Percentiles rank a stretch among this genome's conserved stretches.
phyloP scores from a whole-genome alignment of 1,140 invertebrate genomes.

The Samia ricini region DNA sequence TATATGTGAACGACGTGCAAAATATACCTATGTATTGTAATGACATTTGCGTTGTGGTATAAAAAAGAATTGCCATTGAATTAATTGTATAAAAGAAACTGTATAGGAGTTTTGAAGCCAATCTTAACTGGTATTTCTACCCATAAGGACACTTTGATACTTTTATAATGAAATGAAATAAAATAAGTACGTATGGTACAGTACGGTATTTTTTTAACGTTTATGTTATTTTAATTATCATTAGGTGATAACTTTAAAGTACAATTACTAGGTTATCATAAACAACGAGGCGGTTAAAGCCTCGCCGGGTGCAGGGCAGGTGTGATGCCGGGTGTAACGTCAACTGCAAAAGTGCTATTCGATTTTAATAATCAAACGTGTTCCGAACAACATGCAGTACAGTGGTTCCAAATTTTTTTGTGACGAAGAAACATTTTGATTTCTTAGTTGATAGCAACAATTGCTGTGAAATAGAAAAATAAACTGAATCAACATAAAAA shows the following conservation, averaged over 20 bases:
- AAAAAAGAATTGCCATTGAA: background rate
- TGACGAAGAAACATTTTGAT: too few relatives aligned
- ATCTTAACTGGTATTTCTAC: too few relatives aligned
- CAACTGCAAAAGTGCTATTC: background rate
- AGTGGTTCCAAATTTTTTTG: too few relatives aligned
- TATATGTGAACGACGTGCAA: background rate
- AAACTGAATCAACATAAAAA: too few relatives aligned
- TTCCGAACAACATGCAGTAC: too few relatives aligned
- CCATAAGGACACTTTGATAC: too few relatives aligned
- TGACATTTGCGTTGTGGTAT: background rate
- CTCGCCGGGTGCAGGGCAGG: slow-evolving; percentile 17
- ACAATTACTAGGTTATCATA: slow-evolving; percentile 18
- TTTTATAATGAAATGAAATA: too few relatives aligned
- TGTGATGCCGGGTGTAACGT: slow-evolving; percentile 7
- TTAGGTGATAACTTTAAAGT: slow-evolving; percentile 16
- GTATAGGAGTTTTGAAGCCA: too few relatives aligned
- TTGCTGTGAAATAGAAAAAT: too few relatives aligned
- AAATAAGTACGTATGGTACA: too few relatives aligned
- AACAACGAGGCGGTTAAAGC: slow-evolving; percentile 17
- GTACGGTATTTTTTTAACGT: background rate
- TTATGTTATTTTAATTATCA: background rate
- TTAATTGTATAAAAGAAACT: background rate
- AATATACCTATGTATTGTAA: background rate
- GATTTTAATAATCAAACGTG: too few relatives aligned
- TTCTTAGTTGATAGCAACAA: too few relatives aligned